Evolutionary conservation across 2,888 invertebrate species (phyloP), one percentile per base, ranked within the genome.

Genomic region (Drosophila prostipennis): DNA sequence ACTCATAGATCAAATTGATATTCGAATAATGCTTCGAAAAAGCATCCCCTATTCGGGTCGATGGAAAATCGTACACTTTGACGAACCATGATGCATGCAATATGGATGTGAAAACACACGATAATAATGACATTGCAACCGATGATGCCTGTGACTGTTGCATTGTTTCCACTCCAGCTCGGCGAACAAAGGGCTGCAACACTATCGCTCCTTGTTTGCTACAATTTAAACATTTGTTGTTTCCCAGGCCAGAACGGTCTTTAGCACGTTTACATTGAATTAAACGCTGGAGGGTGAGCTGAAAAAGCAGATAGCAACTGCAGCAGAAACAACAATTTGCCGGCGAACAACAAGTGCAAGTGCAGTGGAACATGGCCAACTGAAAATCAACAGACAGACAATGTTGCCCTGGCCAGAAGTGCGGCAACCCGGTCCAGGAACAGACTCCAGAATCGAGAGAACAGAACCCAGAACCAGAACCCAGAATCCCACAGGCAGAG

Each of bases 181-280:
- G 5, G 14, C 52, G 45, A 23, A 45, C 68, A 37, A 53, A 68
- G 16, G 49, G 53, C 42, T 43, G 43, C 53, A 58, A 46, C 68
- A 69, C 51, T 23, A 46, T 72, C 71, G 57, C 65, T 59, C 37
- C 69, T 73, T 80, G 70, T 76, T 85, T 86, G 88, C 71, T 70
- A 77, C 88, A 75, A 77, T 78, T 78, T 72, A 73, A 76, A 68
- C 51, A 29, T 73, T 73, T 68, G 59, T 69, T 68, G 48, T 74
- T 59, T 65, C 56, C 76, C 73, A 77, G 72, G 73, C 84, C 63
- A 76, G 48, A 51, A 54, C 70, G 86, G 86, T 80, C 86, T 80
- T 82, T 85, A 87, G 83, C 82, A 76, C 82, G 73, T 86, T 84
- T 77, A 86, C 88, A 82, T 87, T 87, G 82, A 87, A 80, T 82